Evolutionary conservation across 2,797 vertebrate species (phyloP), one percentile per base, ranked within the genome.

Genomic region (Lerista edwardsae): DNA sequence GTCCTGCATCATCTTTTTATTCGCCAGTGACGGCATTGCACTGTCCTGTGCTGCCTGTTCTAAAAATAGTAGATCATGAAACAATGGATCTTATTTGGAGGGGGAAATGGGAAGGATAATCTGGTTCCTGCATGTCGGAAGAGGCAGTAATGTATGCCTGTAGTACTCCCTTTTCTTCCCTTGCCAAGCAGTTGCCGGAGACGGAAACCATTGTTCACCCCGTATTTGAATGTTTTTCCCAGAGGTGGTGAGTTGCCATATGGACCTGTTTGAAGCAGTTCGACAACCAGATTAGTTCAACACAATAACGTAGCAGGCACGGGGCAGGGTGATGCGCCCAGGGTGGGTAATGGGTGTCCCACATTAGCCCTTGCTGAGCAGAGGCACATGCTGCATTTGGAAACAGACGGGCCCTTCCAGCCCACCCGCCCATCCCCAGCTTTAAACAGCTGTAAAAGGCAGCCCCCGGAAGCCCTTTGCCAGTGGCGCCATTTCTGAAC

Each of bases 1-100:
- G 47, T 11, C 47, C 47, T 44, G 59, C 61, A 21, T 15, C 41
- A 21, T 1, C 51, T 62, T 85, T 79, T 69, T 83, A 10, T 76
- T 85, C 69, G 68, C 5, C 36, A 67, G 11, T 77, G 64, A 14
- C 12, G 65, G 12, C 75, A 9, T 69, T 85, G 67, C 31, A 11
- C 36, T 77, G 5, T 79, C 34, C 44, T 87, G 1, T 80, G 86
- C 85, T 85, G 15, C 11, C 68, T 83, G 0, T 75, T 80, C 68
- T 74, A 86, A 75, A 75, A 10, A 11, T 44, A 89, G 68, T 29
- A 4, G 19, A 74, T 21, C 74, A 75, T 2, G 57, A 36, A 59
- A 78, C 3, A 17, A 36, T 55, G 31, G 34, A 34, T 68, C 17
- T 68, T 36, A 6, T 19, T 64, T 64, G 59, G 57, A 62, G 64